Percentiles rank a stretch among this genome's conserved stretches.
These are phyloP conservation scores for Lasioglossum albipes DNA, from an alignment of 1,140 invertebrate genomes.

Conservation along the genomic window DNA sequence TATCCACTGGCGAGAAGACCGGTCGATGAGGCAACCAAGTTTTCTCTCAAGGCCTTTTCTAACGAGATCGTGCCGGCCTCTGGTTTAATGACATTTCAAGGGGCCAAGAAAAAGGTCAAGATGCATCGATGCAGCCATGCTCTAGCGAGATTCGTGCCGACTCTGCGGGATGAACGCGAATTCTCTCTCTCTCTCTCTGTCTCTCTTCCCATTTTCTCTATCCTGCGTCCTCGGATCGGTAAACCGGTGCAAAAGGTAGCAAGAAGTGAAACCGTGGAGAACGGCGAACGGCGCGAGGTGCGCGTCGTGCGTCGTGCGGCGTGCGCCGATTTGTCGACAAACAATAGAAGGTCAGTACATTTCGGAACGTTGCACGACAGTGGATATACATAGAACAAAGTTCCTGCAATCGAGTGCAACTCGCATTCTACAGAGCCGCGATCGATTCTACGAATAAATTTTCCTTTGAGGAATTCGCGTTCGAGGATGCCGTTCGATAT, in stretches of 20 bases:
- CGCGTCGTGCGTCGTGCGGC: no score
- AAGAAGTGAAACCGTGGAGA: conserved; percentile 49
- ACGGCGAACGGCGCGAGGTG: no score
- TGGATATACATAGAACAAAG: background rate
- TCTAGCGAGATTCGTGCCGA: conserved; percentile 36
- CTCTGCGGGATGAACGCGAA: conserved; percentile 37
- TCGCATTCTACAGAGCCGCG: background rate
- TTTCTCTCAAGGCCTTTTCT: conserved; percentile 38
- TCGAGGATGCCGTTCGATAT: conserved; percentile 8
- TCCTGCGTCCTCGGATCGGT: conserved; percentile 28
- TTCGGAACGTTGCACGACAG: conserved; percentile 53
- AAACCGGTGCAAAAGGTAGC: conserved; percentile 49
- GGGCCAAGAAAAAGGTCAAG: conserved; percentile 59
- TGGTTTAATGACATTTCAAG: conserved; percentile 64
- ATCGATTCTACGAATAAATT: background rate
- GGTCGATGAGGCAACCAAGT: conserved; percentile 14
- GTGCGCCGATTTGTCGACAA: conserved; percentile 53
- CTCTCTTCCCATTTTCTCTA: background rate
- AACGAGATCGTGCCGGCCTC: conserved; percentile 44
- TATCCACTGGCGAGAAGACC: background rate
- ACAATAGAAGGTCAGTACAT: conserved; percentile 68
- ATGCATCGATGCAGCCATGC: conserved; percentile 41
- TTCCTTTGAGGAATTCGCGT: conserved; percentile 44
- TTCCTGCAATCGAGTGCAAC: conserved; percentile 56
- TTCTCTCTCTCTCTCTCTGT: background rate